phyloP scores from a whole-genome alignment of 2,888 invertebrate genomes.

The Tetrapedia diversipes region DNA sequence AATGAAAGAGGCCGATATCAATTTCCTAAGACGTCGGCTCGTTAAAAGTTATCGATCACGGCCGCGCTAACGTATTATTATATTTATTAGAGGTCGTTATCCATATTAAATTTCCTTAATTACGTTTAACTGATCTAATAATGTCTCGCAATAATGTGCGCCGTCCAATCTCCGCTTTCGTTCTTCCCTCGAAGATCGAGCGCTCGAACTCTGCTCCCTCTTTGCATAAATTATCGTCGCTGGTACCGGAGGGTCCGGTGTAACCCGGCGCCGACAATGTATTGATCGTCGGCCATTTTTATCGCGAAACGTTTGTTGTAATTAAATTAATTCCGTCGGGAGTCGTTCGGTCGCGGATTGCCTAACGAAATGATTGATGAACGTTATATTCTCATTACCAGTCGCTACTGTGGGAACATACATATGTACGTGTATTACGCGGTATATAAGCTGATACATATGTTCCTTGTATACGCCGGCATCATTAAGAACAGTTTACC shows the following conservation, averaged over 20 bases:
- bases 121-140: conserved; percentile 29
- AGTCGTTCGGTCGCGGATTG: conserved; percentile 60
- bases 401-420: conserved; percentile 71
- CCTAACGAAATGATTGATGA: conserved; percentile 73
- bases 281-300: conserved; percentile 57
- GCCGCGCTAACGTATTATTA: conserved; percentile 45
- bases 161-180: not conserved
- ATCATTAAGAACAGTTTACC: conserved; percentile 72
- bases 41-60: conserved; percentile 55
- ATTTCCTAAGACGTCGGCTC: conserved; percentile 49
- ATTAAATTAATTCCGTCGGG: conserved; percentile 70
- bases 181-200: not conserved
- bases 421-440: conserved; percentile 53
- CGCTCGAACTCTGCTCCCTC: not conserved
- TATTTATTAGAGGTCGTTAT: conserved; percentile 45
- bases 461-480: conserved; percentile 42
- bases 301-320: conserved; percentile 64
- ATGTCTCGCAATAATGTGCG: not conserved
- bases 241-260: not conserved
- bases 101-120: conserved; percentile 50
- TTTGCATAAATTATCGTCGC: conserved; percentile 42
- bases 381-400: conserved; percentile 69
- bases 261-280: conserved; percentile 21
- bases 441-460: conserved; percentile 32
- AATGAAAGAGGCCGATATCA: conserved; percentile 43